Conservation (phyloP, 2,113 vertebrate species). For the Phylloscopus trochilus region DNA sequence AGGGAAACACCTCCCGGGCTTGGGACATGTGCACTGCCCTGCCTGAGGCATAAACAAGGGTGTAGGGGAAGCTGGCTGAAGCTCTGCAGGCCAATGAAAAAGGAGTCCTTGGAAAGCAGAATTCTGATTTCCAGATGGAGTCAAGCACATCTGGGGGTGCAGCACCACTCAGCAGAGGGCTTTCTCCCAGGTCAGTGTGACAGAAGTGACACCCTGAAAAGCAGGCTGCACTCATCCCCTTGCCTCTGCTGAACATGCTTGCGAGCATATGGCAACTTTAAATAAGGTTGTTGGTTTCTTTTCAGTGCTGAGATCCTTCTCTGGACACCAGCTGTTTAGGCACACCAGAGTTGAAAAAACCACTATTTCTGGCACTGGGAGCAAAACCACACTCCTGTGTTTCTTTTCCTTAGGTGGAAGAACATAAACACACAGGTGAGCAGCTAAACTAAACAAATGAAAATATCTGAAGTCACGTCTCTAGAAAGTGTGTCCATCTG, state of each 20-base stretch:
- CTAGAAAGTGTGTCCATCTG: background rate
- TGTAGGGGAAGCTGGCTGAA: background rate
- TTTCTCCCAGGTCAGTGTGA: background rate
- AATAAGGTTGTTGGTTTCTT: background rate
- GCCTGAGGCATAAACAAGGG: background rate
- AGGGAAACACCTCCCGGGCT: background rate
- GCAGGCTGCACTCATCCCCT: background rate
- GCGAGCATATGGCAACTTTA: background rate
- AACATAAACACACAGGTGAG: background rate
- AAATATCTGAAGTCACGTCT: background rate
- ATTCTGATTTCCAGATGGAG: constrained; percentile 3
- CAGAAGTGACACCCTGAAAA: background rate
- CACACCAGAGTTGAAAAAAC: background rate
- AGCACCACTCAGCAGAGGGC: background rate
- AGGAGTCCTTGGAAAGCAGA: background rate
- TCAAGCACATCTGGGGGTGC: background rate
- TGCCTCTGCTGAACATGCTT: background rate
- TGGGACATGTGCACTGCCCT: background rate
- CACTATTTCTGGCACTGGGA: background rate
- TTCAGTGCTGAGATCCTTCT: background rate
- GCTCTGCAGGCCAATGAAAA: background rate
- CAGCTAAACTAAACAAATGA: background rate
- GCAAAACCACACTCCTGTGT: background rate
- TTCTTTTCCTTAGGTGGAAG: background rate
- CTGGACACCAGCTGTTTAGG: constrained; percentile 19